These are phyloP conservation scores for Pleuronectes platessa DNA, from an alignment of 2,113 vertebrate genomes.

Conservation along the genomic window DNA sequence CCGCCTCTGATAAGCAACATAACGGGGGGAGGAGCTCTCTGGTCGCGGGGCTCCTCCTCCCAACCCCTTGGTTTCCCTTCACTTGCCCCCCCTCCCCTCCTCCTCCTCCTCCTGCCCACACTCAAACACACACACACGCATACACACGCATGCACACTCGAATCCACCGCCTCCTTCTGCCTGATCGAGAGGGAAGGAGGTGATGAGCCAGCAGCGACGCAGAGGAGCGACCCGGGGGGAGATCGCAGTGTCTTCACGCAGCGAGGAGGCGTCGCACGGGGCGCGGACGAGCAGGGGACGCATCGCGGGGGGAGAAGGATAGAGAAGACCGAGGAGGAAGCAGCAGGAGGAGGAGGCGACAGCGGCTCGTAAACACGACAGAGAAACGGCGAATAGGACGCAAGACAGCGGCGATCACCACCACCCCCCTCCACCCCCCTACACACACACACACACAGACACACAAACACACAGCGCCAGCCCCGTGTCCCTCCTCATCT, in stretches of 20 bases:
- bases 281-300: constrained; percentile 29
- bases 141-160: not conserved
- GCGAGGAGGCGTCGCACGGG: constrained; percentile 18
- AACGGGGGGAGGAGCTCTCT: constrained; percentile 72
- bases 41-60: constrained; percentile 61
- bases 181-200: constrained; percentile 17
- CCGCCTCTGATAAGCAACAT: constrained; percentile 57
- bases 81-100: constrained; percentile 10
- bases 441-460: not conserved
- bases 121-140: not conserved
- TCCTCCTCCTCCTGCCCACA: too few relatives aligned
- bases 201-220: constrained; percentile 52
- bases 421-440: constrained; percentile 3
- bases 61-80: constrained; percentile 18
- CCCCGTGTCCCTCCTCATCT: constrained; percentile 44
- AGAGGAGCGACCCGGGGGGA: not conserved
- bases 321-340: constrained; percentile 9
- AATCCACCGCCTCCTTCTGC: constrained; percentile 34
- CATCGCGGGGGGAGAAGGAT: constrained; percentile 30
- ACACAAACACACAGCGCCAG: not conserved
- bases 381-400: constrained; percentile 58
- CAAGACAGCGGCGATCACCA: constrained; percentile 49
- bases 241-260: constrained; percentile 6
- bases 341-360: constrained; percentile 44
- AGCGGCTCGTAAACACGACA: constrained; percentile 68